A percentile compares a stretch with the other conserved stretches of the same genome.
These are phyloP conservation scores for Ochotona princeps DNA, from an alignment of 2,113 vertebrate species.

Conservation along the genomic window DNA sequence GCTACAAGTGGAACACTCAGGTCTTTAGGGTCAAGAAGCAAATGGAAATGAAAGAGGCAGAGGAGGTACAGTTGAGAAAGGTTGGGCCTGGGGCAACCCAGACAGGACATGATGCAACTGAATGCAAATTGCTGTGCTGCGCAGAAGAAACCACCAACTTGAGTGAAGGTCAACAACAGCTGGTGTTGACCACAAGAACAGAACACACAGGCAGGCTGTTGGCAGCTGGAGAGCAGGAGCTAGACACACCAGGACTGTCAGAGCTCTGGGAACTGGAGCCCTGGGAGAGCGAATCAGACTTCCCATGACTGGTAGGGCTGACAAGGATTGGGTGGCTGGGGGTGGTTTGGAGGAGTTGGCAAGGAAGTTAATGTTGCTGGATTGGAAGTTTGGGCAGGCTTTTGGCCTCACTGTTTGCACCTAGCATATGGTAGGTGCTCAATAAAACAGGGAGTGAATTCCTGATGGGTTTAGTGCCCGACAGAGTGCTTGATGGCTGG, in stretches of 20 bases:
- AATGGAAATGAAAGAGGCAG: neutral
- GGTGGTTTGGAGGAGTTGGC: neutral
- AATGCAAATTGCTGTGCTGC: neutral
- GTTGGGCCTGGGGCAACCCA: neutral
- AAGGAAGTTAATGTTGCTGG: neutral
- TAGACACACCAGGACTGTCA: neutral
- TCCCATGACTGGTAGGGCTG: neutral
- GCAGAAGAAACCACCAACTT: neutral
- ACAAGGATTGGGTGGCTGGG: neutral
- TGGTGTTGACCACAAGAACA: neutral
- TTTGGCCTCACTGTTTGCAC: neutral
- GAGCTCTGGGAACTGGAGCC: neutral
- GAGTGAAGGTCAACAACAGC: neutral
- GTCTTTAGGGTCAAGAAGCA: neutral
- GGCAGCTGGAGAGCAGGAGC: neutral
- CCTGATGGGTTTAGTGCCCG: neutral
- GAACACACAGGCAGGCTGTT: neutral
- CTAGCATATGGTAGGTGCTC: neutral
- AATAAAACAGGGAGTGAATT: neutral
- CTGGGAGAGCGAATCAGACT: neutral
- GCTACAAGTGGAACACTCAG: neutral
- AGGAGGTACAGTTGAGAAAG: neutral
- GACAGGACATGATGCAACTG: neutral
- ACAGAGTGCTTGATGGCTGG: neutral
- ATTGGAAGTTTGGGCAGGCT: neutral